These are phyloP conservation scores for Tetranychus piercei DNA, from an alignment of 2,888 invertebrate species.

Conservation along the genomic window DNA sequence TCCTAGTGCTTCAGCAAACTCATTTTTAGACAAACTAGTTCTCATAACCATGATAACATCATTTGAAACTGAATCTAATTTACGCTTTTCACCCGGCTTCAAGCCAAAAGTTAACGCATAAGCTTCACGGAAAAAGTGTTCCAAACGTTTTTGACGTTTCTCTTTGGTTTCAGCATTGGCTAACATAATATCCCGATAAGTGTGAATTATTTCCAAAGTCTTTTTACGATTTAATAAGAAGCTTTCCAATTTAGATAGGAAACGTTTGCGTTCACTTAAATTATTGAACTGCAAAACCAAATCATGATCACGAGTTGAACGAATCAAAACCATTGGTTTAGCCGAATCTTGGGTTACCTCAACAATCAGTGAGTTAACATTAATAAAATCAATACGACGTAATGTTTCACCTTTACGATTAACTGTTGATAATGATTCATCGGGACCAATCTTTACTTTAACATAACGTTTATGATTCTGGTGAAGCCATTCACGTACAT, in stretches of 20 bases:
- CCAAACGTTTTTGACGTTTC: conserved; percentile 69
- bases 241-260: conserved; percentile 64
- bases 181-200: conserved; percentile 61
- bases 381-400: conserved; percentile 56
- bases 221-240: conserved; percentile 67
- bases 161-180: conserved; percentile 83
- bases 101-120: conserved; percentile 80
- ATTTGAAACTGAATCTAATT: conserved; percentile 41
- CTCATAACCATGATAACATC: conserved; percentile 79
- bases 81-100: conserved; percentile 59
- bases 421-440: conserved; percentile 62
- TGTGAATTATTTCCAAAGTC: conserved; percentile 47
- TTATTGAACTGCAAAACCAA: conserved; percentile 71
- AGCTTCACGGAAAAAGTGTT: conserved; percentile 85
- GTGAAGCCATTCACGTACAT: conserved; percentile 58
- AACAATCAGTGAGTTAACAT: conserved; percentile 57
- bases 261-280: conserved; percentile 56
- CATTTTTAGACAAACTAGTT: conserved; percentile 69
- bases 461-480: conserved; percentile 73
- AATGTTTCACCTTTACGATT: conserved; percentile 80
- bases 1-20: conserved; percentile 83
- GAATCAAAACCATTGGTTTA: conserved; percentile 51
- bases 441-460: conserved; percentile 68
- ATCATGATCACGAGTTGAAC: conserved; percentile 74
- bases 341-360: conserved; percentile 60